phyloP scores from a whole-genome alignment of 2,113 vertebrate species.

The Engraulis encrasicolus region DNA sequence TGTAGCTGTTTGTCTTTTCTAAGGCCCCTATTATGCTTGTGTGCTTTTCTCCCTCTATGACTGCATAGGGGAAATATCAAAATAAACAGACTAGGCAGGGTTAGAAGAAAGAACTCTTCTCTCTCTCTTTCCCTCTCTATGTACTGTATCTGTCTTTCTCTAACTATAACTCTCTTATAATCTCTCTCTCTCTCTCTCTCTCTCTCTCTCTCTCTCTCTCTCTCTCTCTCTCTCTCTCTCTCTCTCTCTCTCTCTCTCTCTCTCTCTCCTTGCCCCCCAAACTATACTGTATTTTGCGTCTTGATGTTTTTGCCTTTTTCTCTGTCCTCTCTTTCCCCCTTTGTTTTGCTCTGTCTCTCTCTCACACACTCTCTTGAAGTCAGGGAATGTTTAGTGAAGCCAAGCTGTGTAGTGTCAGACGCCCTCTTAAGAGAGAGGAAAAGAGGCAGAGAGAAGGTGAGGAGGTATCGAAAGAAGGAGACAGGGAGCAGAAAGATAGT shows the following conservation, averaged over 20 bases:
- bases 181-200: neutral
- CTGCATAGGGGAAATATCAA: slow-evolving; percentile 70
- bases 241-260: no score
- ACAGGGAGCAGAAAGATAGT: slow-evolving; percentile 40
- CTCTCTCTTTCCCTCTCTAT: no score
- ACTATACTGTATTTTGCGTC: no score
- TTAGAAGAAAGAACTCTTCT: neutral
- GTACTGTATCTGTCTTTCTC: no score
- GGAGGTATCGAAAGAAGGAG: slow-evolving; percentile 1
- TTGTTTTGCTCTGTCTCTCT: no score
- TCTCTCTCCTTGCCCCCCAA: no score
- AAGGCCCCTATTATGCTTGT: slow-evolving; percentile 53
- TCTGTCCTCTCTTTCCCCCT: neutral
- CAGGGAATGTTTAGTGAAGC: slow-evolving; percentile 62
- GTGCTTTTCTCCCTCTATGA: slow-evolving; percentile 67
- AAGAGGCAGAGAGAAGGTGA: slow-evolving; percentile 28
- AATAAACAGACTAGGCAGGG: slow-evolving; percentile 80
- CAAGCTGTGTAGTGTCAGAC: slow-evolving; percentile 72
- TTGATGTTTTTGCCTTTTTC: no score
- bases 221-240: neutral
- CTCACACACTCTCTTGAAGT: slow-evolving; percentile 71
- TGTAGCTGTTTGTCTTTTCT: slow-evolving; percentile 42
- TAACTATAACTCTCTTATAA: no score
- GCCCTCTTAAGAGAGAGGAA: slow-evolving; percentile 53
- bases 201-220: neutral